Conservation (phyloP, 2,888 invertebrate species). For the Odontomyia ornata region DNA sequence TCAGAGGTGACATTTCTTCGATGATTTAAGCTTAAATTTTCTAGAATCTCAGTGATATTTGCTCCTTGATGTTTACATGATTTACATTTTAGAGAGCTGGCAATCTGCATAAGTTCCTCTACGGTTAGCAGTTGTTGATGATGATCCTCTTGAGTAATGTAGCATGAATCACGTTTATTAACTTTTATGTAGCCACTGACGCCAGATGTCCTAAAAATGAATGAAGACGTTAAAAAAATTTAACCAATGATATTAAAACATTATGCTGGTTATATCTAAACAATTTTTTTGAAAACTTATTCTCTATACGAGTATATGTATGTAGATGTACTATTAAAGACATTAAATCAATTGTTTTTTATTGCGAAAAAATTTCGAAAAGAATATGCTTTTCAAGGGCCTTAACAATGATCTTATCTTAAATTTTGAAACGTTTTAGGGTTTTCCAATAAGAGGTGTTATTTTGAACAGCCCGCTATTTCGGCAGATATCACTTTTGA, state of each 20-base stretch:
- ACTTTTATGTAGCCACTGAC: conserved; percentile 75
- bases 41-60: conserved; percentile 60
- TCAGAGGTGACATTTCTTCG: conserved; percentile 62
- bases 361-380: no score
- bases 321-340: no score
- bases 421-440: no score
- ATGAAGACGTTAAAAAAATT: background rate
- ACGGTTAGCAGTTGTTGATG: conserved; percentile 79
- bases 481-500: no score
- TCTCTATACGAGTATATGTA: no score
- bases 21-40: conserved; percentile 61
- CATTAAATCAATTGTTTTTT: no score
- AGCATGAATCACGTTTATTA: conserved; percentile 80
- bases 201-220: conserved; percentile 67
- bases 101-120: conserved; percentile 79
- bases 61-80: conserved; percentile 54
- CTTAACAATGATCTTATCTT: no score
- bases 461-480: no score
- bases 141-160: conserved; percentile 82
- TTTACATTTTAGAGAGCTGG: conserved; percentile 77
- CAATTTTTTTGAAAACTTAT: no score
- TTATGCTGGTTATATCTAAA: background rate
- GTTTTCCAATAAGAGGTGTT: no score
- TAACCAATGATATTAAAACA: background rate
- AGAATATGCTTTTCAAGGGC: no score